Percentiles rank a stretch among this genome's conserved stretches.
phyloP scores from a whole-genome alignment of 1,140 invertebrate species.

The Caenorhabditis brenneri region DNA sequence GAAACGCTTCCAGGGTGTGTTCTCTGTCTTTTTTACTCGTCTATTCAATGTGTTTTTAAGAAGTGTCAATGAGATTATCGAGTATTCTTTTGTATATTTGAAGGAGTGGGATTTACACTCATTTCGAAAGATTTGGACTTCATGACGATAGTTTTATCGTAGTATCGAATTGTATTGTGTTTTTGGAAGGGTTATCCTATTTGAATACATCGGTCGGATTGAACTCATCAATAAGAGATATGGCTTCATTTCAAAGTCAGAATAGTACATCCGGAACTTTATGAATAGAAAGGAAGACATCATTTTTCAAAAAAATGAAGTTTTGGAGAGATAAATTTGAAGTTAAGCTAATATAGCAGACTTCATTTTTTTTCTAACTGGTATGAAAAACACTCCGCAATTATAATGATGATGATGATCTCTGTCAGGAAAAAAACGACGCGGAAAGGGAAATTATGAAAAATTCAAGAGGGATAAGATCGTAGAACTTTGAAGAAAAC shows the following conservation, averaged over 20 bases:
- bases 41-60: neutral
- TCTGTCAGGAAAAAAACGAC: neutral
- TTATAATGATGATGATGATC: conserved; percentile 6
- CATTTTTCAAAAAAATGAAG: no score
- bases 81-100: neutral
- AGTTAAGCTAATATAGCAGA: no score
- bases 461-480: conserved; percentile 6
- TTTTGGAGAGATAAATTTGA: no score
- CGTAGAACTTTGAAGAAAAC: conserved; percentile 5
- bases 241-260: neutral
- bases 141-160: neutral
- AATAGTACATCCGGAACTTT: neutral
- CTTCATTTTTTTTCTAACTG: neutral
- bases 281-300: neutral
- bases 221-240: neutral
- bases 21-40: neutral
- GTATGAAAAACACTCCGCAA: neutral
- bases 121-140: neutral
- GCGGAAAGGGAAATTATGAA: neutral
- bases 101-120: neutral
- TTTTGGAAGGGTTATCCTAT: neutral
- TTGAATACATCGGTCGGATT: neutral
- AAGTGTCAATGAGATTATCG: neutral
- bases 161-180: neutral
- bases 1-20: neutral